phyloP scores from a whole-genome alignment of 2,113 vertebrate species.

The Strix uralensis region DNA sequence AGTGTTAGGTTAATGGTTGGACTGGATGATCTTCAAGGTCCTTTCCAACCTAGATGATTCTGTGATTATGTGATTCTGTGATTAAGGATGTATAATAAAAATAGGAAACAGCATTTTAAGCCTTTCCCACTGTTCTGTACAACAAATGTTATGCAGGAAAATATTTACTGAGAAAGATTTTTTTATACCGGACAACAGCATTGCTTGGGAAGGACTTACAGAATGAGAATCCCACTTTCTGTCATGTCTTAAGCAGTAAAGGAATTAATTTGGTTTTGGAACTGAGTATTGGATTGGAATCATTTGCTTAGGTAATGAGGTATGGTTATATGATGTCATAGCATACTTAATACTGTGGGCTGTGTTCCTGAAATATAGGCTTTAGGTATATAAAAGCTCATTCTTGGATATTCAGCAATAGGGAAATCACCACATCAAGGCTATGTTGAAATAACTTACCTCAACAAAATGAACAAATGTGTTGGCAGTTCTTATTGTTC shows the following conservation, averaged over 20 bases:
- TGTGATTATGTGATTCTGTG: no score
- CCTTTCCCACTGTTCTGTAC: neutral
- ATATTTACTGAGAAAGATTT: neutral
- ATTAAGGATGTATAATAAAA: neutral
- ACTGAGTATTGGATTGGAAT: neutral
- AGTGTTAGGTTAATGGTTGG: no score
- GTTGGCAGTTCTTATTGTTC: neutral
- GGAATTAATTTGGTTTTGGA: neutral
- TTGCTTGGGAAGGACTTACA: neutral
- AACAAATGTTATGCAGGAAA: neutral
- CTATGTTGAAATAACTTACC: neutral
- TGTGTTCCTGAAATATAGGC: neutral
- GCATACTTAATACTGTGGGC: neutral
- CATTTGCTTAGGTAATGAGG: neutral
- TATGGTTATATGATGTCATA: neutral
- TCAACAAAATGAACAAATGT: neutral
- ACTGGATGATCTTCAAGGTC: no score
- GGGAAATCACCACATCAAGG: neutral
- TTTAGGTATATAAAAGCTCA: neutral
- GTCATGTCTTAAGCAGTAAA: neutral
- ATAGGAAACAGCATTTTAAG: neutral
- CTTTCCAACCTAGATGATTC: no score
- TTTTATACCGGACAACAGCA: neutral
- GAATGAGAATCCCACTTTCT: neutral
- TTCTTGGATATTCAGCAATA: neutral